A percentile compares a stretch with the other conserved stretches of the same genome.
These are phyloP conservation scores for Scaptomyza hsui DNA, from an alignment of 1,140 invertebrate genomes.

Conservation along the genomic window DNA sequence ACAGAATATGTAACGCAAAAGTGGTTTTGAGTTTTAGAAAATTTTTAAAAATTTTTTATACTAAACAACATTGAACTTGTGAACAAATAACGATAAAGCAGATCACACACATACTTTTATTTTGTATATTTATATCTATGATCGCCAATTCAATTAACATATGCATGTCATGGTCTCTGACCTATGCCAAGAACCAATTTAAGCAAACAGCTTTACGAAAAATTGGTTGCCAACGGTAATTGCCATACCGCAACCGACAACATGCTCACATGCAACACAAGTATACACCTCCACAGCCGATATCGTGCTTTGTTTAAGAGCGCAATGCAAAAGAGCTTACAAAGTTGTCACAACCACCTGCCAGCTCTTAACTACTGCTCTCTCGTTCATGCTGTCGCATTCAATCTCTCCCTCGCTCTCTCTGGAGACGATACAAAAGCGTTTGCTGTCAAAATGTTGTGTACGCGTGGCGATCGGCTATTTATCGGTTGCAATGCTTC, in stretches of 20 bases:
- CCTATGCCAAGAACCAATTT: conserved; percentile 54
- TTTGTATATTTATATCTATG: neutral
- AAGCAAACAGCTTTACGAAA: conserved; percentile 31
- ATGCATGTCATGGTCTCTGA: conserved; percentile 44
- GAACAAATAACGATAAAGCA: too few species aligned
- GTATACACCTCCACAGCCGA: conserved; percentile 45
- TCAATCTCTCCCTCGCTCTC: neutral
- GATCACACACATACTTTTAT: neutral
- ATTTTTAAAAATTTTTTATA: too few species aligned
- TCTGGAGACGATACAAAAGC: neutral
- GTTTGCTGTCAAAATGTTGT: conserved; percentile 9
- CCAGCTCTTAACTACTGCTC: neutral
- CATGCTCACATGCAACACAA: neutral
- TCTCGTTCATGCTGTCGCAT: too few species aligned
- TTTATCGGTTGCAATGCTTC: conserved; percentile 23
- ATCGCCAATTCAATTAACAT: conserved; percentile 26
- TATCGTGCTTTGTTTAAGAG: conserved; percentile 1
- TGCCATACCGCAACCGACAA: neutral
- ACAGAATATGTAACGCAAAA: too few species aligned
- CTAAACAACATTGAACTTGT: too few species aligned
- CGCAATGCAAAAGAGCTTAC: neutral
- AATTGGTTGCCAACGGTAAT: conserved; percentile 3
- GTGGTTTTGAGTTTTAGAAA: too few species aligned
- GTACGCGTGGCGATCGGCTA: conserved; percentile 66
- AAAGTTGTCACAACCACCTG: conserved; percentile 23